Base-by-base conservation (phyloP, 2,797 vertebrate genomes). In the Allobates femoralis region DNA sequence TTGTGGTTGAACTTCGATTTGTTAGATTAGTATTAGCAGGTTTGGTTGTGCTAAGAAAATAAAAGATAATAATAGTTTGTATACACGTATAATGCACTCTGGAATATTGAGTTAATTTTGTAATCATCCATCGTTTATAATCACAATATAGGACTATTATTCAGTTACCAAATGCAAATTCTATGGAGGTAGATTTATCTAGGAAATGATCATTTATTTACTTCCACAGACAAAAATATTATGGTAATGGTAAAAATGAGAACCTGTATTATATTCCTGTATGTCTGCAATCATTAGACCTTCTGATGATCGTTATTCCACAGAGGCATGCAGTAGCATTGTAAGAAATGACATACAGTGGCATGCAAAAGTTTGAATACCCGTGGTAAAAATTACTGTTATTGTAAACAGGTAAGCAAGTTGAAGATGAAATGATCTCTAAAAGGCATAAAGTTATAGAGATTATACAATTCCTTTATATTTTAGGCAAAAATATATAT, bases 21-120 rank as follows among this genome's bases (percentile, higher is more conserved):
- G 30, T 23, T 15, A 56, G 18, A 79, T 60, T 83, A 21, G 41
- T 86, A 55, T 12, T 74, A 71, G 21, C 26, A 85, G 91, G 89
- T 28, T 85, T 89, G 46, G 56, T 78, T 84, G 81, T 11, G 56
- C 94, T 94, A 56, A 81, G 58, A 89, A 79, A 83, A 3, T 18
- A 12, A 89, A 83, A 0, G 12, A 69, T 71, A 69, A 56, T 73
- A 88, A 82, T 32, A 34, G 4, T 67, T 19, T 34, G n/a, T 74
- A 21, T 53, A 30, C 5, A 16, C 14, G 32, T 55, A 3, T 74
- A 26, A 50, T 50, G 14, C 12, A 74, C 41, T 2, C 8, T 12
- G 26, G 23, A 50, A 26, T 41, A n/a, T 0, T 46, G 14, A 18
- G 5, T 74, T 74, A 26, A 0, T 14, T n/a, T 26, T 74, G 5